A percentile compares a stretch with the other conserved stretches of the same genome.
Conservation (phyloP, 2,888 invertebrate species). For the Lasioglossum villosulum region DNA sequence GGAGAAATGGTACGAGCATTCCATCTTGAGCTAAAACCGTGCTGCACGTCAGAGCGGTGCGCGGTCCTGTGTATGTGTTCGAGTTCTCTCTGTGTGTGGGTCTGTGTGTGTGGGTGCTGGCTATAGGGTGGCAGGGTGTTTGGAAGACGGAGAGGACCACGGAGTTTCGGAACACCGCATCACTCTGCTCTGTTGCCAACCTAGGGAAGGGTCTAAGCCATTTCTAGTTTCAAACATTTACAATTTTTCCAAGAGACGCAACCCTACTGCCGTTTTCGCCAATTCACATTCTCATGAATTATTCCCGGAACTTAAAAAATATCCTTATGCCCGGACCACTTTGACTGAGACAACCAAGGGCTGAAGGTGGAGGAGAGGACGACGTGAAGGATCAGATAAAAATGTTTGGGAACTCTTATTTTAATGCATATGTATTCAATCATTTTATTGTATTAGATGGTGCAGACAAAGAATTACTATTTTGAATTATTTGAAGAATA, state of each 20-base stretch:
- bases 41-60: conserved; percentile 62
- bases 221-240: neutral
- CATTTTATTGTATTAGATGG: neutral
- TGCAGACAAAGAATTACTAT: neutral
- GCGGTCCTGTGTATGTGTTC: conserved; percentile 43
- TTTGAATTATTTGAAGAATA: neutral
- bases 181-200: conserved; percentile 69
- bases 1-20: conserved; percentile 71
- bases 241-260: neutral
- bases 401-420: neutral
- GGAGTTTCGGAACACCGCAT: conserved; percentile 78
- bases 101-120: conserved; percentile 61
- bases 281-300: neutral
- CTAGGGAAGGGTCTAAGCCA: conserved; percentile 72
- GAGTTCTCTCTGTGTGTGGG: conserved; percentile 12
- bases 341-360: neutral
- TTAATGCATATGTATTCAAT: neutral
- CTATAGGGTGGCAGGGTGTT: conserved; percentile 76
- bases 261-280: neutral
- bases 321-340: neutral
- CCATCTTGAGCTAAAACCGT: conserved; percentile 74
- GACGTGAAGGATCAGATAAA: neutral
- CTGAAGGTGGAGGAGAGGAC: neutral
- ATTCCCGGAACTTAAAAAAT: neutral
- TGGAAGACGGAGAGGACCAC: conserved; percentile 75